These are phyloP conservation scores for Zoanthus gigantus DNA, from an alignment of 92 coral and sea anemone species.

Conservation along the genomic window DNA sequence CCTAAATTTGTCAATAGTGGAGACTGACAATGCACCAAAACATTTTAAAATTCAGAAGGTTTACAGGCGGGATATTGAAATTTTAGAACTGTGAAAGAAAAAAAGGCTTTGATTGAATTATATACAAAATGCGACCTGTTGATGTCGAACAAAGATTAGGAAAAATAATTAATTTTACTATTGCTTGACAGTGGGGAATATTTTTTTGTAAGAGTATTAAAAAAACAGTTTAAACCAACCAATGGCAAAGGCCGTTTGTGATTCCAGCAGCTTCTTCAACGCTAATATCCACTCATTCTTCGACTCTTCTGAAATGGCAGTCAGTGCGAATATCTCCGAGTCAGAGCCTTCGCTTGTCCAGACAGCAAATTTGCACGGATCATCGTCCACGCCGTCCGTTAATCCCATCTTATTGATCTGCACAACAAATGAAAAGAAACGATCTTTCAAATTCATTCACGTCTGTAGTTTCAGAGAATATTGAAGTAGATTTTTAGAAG, in stretches of 20 bases:
- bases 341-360: slow-evolving; percentile 92
- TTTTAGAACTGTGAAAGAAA: too few species aligned
- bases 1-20: too few species aligned
- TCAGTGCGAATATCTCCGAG: slow-evolving; percentile 84
- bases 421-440: background rate
- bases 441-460: background rate
- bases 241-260: slow-evolving; percentile 93
- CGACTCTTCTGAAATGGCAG: slow-evolving; percentile 87
- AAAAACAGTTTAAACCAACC: slow-evolving; percentile 64
- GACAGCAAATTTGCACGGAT: slow-evolving; percentile 92
- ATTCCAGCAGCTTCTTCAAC: slow-evolving; percentile 80
- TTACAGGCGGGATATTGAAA: too few species aligned
- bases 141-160: too few species aligned
- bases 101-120: too few species aligned
- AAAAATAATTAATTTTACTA: too few species aligned
- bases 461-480: background rate
- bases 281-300: slow-evolving; percentile 91
- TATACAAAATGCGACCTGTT: too few species aligned
- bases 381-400: slow-evolving; percentile 95
- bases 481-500: background rate
- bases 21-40: too few species aligned
- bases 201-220: too few species aligned
- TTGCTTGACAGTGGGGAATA: too few species aligned
- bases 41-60: too few species aligned
- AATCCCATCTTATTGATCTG: slow-evolving; percentile 95